These are phyloP conservation scores for Barypeithes pellucidus DNA, from an alignment of 2,888 invertebrate species.

Conservation along the genomic window DNA sequence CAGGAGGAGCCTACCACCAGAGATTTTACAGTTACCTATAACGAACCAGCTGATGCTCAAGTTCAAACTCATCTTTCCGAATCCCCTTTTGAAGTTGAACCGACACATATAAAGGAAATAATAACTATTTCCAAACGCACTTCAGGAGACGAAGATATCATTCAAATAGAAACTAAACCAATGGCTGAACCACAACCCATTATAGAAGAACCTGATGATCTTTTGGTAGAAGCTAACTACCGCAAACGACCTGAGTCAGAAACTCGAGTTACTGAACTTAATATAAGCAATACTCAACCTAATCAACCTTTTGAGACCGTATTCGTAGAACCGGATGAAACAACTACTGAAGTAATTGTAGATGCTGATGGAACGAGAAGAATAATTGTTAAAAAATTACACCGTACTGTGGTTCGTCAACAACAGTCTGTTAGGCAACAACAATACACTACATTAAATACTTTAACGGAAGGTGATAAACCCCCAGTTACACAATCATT, in stretches of 20 bases:
- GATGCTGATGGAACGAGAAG: slow-evolving; percentile 87
- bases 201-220: slow-evolving; percentile 74
- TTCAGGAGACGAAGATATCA: slow-evolving; percentile 79
- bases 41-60: slow-evolving; percentile 75
- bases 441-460: slow-evolving; percentile 74
- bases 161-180: slow-evolving; percentile 81
- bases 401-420: slow-evolving; percentile 79
- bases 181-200: slow-evolving; percentile 70
- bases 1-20: slow-evolving; percentile 68
- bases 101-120: slow-evolving; percentile 72
- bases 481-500: slow-evolving; percentile 75
- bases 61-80: slow-evolving; percentile 72
- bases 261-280: slow-evolving; percentile 78
- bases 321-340: slow-evolving; percentile 87
- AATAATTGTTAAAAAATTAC: slow-evolving; percentile 83
- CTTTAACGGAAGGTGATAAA: slow-evolving; percentile 73
- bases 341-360: slow-evolving; percentile 86
- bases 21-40: slow-evolving; percentile 73
- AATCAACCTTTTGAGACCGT: slow-evolving; percentile 85
- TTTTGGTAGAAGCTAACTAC: slow-evolving; percentile 82
- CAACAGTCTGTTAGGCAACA: slow-evolving; percentile 79
- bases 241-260: slow-evolving; percentile 72
- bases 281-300: slow-evolving; percentile 81
- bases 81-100: slow-evolving; percentile 66
- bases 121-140: slow-evolving; percentile 78